These are phyloP conservation scores for Mellilla xanthometata DNA, from an alignment of 2,888 invertebrate genomes.

Conservation along the genomic window DNA sequence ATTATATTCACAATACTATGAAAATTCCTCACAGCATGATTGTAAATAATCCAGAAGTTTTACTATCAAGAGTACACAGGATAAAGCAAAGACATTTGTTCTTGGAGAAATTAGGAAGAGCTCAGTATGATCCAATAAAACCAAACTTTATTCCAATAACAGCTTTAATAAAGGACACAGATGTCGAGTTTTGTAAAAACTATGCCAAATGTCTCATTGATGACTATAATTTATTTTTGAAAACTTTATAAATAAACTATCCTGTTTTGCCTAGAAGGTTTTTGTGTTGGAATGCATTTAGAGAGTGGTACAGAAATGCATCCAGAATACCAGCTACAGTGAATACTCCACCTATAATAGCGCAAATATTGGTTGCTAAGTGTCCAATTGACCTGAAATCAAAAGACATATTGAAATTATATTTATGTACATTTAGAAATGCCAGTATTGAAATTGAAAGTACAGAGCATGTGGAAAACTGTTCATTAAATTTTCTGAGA, in stretches of 20 bases:
- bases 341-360: conserved; percentile 98
- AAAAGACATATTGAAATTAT: too few species aligned
- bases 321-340: conserved; percentile 98
- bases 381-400: conserved; percentile 93
- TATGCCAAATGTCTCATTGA: conserved; percentile 90
- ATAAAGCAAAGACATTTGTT: conserved; percentile 91
- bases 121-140: conserved; percentile 91
- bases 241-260: conserved; percentile 86
- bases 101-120: conserved; percentile 87
- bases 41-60: conserved; percentile 84
- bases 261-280: conserved; percentile 93
- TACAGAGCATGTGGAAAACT: too few species aligned
- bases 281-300: conserved; percentile 92
- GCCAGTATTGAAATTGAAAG: too few species aligned
- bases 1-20: conserved; percentile 92
- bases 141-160: conserved; percentile 91
- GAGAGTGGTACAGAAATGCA: conserved; percentile 94
- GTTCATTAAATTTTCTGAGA: too few species aligned
- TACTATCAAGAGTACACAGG: conserved; percentile 85
- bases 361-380: conserved; percentile 97
- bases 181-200: conserved; percentile 89
- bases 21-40: conserved; percentile 88
- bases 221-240: conserved; percentile 92
- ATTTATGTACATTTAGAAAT: too few species aligned
- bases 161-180: conserved; percentile 86